Base-by-base conservation (phyloP, 2,113 vertebrate genomes). In the Passer montanus region DNA sequence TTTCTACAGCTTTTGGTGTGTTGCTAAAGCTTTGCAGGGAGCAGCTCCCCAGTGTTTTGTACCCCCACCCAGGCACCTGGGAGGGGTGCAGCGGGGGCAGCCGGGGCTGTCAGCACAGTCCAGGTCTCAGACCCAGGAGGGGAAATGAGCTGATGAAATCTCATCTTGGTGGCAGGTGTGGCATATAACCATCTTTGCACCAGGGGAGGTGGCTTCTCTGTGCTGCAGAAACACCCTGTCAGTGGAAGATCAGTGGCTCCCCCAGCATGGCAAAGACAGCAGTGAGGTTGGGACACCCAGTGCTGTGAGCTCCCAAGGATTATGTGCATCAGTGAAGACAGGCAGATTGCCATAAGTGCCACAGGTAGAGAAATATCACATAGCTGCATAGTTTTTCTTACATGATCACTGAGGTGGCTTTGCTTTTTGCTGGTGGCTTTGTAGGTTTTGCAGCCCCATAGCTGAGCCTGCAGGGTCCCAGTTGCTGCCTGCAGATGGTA, bases 81-180 rank as follows among this genome's bases (percentile, higher is more conserved):
- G 27, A 39, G 10, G n/a, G 9, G 1, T 33, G 18, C 1, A 0
- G 15, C 12, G 21, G 10, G 37, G 10, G 4, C 2, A 3, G 46
- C 70, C 8, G 9, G 22, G 31, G 18, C 64, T 69, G 79, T 10
- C 0, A 0, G n/a, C 3, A 1, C 1, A 0, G 16, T n/a, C 66
- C 28, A 26, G n/a, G 67, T 17, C 18, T 56, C 0, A 0, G 52
- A 44, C 26, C 20, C 2, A 3, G 58, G 35, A 84, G 56, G 44
- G 31, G 2, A 62, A 69, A 47, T 10, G 41, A 82, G 33, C 33
- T 43, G 13, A 37, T 35, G 21, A 85, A 86, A 46, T 44, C 50
- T 37, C 41, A 62, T 52, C 39, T 46, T 60, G 53, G 39, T 37
- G 59, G 8, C 31, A 63, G 44, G 8, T 2, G 0, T 79, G n/a